Evolutionary conservation across 2,113 vertebrate genomes (phyloP).

Genomic region (Acanthisitta chloris): DNA sequence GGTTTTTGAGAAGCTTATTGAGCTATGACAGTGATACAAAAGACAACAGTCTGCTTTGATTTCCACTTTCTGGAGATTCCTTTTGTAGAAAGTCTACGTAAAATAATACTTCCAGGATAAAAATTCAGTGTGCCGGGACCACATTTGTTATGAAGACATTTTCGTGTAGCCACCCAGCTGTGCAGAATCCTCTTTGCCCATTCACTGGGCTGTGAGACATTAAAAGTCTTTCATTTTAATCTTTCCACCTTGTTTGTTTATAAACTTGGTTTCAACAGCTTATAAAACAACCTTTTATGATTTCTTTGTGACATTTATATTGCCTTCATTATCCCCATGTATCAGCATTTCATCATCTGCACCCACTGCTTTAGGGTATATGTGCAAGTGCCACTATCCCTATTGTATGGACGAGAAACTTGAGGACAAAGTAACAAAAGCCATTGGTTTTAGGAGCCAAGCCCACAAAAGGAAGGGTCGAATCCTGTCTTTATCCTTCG

Average conservation of each 20-base stretch:
- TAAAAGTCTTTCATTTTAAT: neutral
- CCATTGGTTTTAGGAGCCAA: neutral
- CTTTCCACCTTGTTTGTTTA: neutral
- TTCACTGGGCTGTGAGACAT: neutral
- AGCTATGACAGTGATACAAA: neutral
- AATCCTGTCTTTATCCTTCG: neutral
- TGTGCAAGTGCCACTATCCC: neutral
- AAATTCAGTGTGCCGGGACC: neutral
- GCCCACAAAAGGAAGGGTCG: neutral
- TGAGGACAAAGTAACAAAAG: neutral
- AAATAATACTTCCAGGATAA: neutral
- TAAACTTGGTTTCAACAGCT: neutral
- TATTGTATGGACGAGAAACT: neutral
- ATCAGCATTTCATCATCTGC: neutral
- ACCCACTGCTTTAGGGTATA: neutral
- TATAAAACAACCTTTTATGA: neutral
- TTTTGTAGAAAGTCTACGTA: neutral
- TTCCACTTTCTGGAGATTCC: neutral
- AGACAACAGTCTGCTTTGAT: neutral
- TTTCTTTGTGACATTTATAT: neutral
- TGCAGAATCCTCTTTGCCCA: neutral
- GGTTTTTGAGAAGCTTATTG: neutral
- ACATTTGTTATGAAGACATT: neutral
- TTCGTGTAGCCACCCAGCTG: accelerated
- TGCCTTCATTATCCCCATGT: neutral